A percentile compares a stretch with the other conserved stretches of the same genome.
Conservation (phyloP, 30 jellyfish, hydroid and myxozoan genomes). For the Morbakka virulenta region DNA sequence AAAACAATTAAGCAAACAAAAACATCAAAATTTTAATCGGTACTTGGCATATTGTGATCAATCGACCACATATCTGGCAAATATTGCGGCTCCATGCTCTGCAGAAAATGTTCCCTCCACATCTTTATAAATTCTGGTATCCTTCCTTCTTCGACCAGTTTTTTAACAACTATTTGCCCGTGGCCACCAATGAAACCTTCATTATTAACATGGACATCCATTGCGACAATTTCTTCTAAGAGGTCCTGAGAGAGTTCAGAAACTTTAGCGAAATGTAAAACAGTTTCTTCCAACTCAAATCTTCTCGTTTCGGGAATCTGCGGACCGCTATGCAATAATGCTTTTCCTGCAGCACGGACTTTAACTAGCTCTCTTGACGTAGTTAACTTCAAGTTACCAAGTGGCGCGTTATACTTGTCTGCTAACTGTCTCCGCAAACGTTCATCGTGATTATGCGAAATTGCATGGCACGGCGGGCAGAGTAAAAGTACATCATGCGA, state of each 20-base stretch:
- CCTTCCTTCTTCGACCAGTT: slow-evolving; percentile 19
- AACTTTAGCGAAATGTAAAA: slow-evolving; percentile 22
- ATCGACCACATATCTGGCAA: slow-evolving; percentile 84
- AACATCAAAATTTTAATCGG: no score
- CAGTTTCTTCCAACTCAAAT: slow-evolving; percentile 9
- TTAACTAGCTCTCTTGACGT: slow-evolving; percentile 50
- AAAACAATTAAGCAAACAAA: no score
- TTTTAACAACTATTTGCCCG: slow-evolving; percentile 80
- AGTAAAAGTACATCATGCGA: slow-evolving; percentile 85
- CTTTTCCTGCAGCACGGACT: slow-evolving; percentile 95
- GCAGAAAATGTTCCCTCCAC: slow-evolving; percentile 92
- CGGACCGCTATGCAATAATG: slow-evolving; percentile 45
- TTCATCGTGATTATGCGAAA: slow-evolving; percentile 71
- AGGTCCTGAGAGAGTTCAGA: slow-evolving; percentile 16
- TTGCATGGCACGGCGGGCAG: slow-evolving; percentile 69
- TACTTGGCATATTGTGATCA: slow-evolving; percentile 62
- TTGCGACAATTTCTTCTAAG: slow-evolving; percentile 35
- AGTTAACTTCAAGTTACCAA: slow-evolving; percentile 40
- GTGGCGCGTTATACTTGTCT: slow-evolving; percentile 58
- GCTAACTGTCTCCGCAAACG: slow-evolving; percentile 73
- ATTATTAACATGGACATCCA: slow-evolving; percentile 41
- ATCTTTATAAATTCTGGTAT: slow-evolving; percentile 61
- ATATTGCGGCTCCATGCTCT: slow-evolving; percentile 73
- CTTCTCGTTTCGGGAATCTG: slow-evolving; percentile 68
- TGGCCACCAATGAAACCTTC: slow-evolving; percentile 57